phyloP scores from a whole-genome alignment of 2,797 vertebrate genomes.

The Perdix hodgsoniae region DNA sequence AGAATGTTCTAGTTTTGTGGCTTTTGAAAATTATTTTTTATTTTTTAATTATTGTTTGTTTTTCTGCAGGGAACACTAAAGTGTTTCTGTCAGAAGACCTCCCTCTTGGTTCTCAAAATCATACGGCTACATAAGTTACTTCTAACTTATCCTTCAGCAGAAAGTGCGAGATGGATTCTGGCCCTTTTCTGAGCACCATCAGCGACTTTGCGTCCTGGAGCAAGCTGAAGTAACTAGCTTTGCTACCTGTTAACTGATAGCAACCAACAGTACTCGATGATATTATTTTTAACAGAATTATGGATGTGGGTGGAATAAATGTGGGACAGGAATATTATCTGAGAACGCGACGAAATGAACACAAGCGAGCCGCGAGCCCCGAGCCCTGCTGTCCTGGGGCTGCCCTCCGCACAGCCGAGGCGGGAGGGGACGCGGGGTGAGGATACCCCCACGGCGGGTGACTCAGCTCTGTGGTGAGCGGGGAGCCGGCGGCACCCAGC shows the following conservation, averaged over 20 bases:
- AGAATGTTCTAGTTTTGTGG: background rate
- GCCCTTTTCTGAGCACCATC: background rate
- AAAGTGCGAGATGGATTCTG: background rate
- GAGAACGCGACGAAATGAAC: background rate
- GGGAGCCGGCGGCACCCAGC: background rate
- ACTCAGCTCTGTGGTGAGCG: rapidly evolving
- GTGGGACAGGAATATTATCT: rapidly evolving
- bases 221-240: background rate
- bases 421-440: background rate
- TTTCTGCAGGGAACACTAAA: background rate
- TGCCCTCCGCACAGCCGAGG: background rate
- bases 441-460: background rate
- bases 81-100: background rate
- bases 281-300: background rate
- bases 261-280: background rate
- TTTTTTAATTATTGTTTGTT: background rate
- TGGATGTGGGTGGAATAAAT: background rate
- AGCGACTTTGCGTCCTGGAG: background rate
- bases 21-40: background rate
- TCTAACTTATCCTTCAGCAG: background rate
- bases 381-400: background rate
- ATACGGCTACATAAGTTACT: background rate
- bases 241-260: background rate
- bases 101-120: background rate
- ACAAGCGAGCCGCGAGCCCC: background rate